Conservation (phyloP, 2,797 vertebrate species). For the Platalea minor region DNA sequence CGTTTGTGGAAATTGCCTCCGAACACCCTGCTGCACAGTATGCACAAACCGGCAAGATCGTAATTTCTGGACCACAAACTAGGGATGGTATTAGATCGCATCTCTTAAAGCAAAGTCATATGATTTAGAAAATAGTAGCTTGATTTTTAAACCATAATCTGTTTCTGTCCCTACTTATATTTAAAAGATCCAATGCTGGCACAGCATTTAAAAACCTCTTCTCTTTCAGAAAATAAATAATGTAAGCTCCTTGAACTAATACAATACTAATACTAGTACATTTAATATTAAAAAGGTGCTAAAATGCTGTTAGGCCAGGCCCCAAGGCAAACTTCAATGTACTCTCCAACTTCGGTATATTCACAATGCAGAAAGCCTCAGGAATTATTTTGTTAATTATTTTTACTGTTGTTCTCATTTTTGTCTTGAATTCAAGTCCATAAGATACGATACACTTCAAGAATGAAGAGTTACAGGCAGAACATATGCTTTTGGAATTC, state of each 20-base stretch:
- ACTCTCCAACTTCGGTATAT: neutral
- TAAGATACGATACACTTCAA: neutral
- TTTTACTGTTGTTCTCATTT: neutral
- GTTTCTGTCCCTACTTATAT: neutral
- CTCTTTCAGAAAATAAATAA: neutral
- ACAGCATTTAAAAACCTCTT: neutral
- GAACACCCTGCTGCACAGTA: neutral
- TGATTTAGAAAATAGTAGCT: neutral
- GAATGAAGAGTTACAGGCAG: neutral
- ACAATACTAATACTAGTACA: neutral
- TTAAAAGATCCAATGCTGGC: neutral
- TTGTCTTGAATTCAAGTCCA: neutral
- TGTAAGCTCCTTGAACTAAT: neutral
- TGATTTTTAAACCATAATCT: neutral
- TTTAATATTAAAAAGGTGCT: neutral
- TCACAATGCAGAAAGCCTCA: neutral
- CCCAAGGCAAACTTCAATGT: neutral
- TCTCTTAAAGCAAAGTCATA: neutral
- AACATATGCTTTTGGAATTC: neutral
- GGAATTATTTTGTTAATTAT: neutral
- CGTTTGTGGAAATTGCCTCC: neutral
- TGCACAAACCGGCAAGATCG: neutral
- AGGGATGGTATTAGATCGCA: neutral
- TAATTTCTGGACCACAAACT: neutral
- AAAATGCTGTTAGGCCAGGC: neutral